A percentile compares a stretch with the other conserved stretches of the same genome.
phyloP scores from a whole-genome alignment of 1,140 invertebrate species.

The Prorops nasuta region DNA sequence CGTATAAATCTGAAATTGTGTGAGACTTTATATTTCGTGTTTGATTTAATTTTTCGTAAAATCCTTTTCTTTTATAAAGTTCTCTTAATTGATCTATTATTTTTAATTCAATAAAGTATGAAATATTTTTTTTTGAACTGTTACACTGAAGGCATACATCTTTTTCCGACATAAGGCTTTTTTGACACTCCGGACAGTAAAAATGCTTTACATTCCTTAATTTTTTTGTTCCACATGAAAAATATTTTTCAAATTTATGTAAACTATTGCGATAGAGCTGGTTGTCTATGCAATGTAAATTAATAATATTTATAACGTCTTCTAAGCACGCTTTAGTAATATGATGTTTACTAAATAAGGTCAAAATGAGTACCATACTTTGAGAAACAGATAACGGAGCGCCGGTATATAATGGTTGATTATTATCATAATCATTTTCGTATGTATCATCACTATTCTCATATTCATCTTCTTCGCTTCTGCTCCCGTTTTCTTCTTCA shows the following conservation, averaged over 20 bases:
- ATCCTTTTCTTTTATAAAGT: background rate
- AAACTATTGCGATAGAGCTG: background rate
- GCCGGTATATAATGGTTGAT: background rate
- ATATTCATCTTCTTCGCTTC: background rate
- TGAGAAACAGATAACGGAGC: background rate
- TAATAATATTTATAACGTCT: background rate
- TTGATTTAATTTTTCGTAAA: background rate
- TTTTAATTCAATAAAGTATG: background rate
- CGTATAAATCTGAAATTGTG: background rate
- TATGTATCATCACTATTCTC: background rate
- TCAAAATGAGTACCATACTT: background rate
- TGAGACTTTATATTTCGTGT: background rate
- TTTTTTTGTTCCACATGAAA: background rate
- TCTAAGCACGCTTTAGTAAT: background rate
- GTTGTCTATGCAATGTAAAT: background rate
- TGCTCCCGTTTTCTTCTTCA: too few species aligned
- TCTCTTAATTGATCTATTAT: background rate
- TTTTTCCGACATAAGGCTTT: background rate
- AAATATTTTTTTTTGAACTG: background rate
- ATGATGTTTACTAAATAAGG: background rate
- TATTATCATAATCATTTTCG: background rate
- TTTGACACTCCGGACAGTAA: background rate
- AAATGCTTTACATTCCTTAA: background rate
- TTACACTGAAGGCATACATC: background rate
- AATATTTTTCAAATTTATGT: background rate